Base-by-base conservation (phyloP, 2,797 vertebrate species). In the Silurus aristotelis region DNA sequence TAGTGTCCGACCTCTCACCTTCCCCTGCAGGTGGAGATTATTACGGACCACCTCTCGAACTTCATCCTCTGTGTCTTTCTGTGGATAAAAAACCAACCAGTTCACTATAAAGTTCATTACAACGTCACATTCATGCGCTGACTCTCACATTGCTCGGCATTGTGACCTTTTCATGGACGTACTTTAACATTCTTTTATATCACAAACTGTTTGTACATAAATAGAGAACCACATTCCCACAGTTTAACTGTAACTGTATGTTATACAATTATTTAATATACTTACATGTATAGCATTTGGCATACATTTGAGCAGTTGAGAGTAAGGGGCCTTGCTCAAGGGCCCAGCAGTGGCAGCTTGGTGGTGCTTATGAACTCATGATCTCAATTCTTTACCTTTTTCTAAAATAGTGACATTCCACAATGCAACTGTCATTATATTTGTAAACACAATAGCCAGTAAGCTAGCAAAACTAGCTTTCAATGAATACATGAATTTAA, bases 21-120 rank as follows among this genome's bases (percentile, higher is more conserved):
- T 99, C 88, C 97, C 97, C 92, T 99, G 97, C 78, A 98, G 95
- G 80, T 99, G 97, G 82, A 99, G 95, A 90, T 98, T 99, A 91
- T 93, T 97, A 82, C 94, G 95, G 82, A 99, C 96, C 87, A 93
- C 94, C 89, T 98, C 97, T 88, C 97, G 93, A n/a, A 99, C 97
- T 92, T 99, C 98, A 55, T 97, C 95, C 91, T 99, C 98, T 0
- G 98, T 99, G 90, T 99, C 98, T 96, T 98, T 98, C 97, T 99
- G 95, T 93, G 67, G 67, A 76, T 83, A 55, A 22, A 80, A 56
- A 84, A 71, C 64, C 64, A 27, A 19, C 82, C 22, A 20, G 4
- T 68, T 77, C 31, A 86, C 58, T 66, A 27, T 12, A 63, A 67
- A 7, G n/a, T 80, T 55, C 17, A 64, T 80, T 17, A 48, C 38